A percentile compares a stretch with the other conserved stretches of the same genome.
phyloP scores from a whole-genome alignment of 2,113 vertebrate species.

The Phylloscopus trochiloides region DNA sequence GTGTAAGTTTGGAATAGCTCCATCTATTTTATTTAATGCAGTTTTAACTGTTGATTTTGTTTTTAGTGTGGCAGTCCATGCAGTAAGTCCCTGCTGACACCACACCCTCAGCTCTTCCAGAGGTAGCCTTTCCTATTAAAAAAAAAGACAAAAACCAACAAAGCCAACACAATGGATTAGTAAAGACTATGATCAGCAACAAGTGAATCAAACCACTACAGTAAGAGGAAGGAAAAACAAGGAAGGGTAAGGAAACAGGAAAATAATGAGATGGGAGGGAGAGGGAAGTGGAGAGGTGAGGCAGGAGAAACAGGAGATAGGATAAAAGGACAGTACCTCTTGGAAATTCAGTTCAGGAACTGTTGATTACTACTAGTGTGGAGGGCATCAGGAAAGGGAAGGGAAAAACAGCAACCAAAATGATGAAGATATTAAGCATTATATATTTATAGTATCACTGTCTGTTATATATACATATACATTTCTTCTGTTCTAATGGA shows the following conservation, averaged over 20 bases:
- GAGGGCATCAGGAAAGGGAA: slow-evolving; percentile 66
- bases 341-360: slow-evolving; percentile 66
- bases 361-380: slow-evolving; percentile 62
- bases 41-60: background rate
- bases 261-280: background rate
- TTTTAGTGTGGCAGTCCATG: background rate
- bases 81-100: background rate
- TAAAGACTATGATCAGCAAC: slow-evolving; percentile 21
- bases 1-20: background rate
- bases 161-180: slow-evolving; percentile 27
- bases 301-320: slow-evolving; percentile 18
- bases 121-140: slow-evolving; percentile 47
- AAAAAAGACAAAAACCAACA: background rate
- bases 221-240: background rate
- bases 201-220: background rate
- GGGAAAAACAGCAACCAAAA: slow-evolving; percentile 70
- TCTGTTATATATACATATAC: background rate
- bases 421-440: slow-evolving; percentile 52
- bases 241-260: background rate
- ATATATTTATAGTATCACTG: background rate
- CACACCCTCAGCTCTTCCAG: slow-evolving; percentile 26
- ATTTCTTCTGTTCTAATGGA: background rate
- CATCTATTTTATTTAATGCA: background rate
- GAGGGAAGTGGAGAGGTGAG: background rate
- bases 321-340: slow-evolving; percentile 69